Base-by-base conservation (phyloP, 2,113 vertebrate species). In the Hypocryptadius cinnamomeus region DNA sequence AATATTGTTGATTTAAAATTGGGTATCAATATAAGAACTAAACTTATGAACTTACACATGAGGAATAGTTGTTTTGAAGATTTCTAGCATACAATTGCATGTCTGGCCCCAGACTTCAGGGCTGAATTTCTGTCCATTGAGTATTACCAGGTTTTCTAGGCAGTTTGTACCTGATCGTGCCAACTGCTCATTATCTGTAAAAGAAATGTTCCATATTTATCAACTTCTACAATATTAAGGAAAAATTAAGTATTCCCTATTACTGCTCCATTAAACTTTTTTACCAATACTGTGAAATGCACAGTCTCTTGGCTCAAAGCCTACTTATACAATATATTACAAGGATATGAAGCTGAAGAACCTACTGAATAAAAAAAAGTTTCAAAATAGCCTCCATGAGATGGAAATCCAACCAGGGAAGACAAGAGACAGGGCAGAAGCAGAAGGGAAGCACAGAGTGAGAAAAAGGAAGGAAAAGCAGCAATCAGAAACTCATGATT, bases 81-180 rank as follows among this genome's bases (percentile, higher is more conserved):
- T 99, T 97, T 99, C 98, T 95, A 99, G 95, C 99, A 99, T 99
- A 85, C 99, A 99, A 86, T 92, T 98, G 96, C 99, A 99, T 2
- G 99, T 99, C 97, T 98, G 96, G 77, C 98, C 97, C 99, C 99
- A 99, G 50, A 99, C 99, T n/a, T 98, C 98, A 4, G 98, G 97
- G 82, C 98, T 99, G 97, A 99, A 99, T 96, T 99, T 99, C 96
- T 99, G 98, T 70, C 99, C 99, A 0, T 98, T 99, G 91, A 99
- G 98, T 95, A 99, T 99, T 68, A 99, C 99, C 93, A 99, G 97
- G 95, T 99, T 99, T 97, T 99, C 99, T 91, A 99, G 96, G 91
- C 99, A 99, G 96, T 99, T 99, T 10, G 98, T 99, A 60, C 99
- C 99, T 3, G 99, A 99, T n/a, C 99, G 98, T 39, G 99, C 99